phyloP scores from a whole-genome alignment of 2,888 invertebrate genomes.

The Pecten maximus region DNA sequence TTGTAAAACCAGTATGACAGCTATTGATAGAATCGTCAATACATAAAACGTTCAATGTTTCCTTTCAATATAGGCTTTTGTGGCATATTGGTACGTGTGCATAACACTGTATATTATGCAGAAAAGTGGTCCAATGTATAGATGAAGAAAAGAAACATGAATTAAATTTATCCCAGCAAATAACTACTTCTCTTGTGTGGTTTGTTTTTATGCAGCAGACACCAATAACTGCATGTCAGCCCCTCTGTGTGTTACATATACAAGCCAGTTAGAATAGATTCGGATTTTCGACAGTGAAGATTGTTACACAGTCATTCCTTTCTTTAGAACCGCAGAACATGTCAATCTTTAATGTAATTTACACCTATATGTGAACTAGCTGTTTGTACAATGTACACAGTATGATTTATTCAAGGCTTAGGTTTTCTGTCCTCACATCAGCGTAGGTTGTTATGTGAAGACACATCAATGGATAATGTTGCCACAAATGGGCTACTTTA shows the following conservation, averaged over 20 bases:
- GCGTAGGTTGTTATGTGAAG: too few species aligned
- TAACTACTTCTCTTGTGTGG: not conserved
- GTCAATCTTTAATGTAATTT: too few species aligned
- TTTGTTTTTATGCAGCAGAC: not conserved
- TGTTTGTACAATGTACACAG: too few species aligned
- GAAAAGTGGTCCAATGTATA: constrained; percentile 32
- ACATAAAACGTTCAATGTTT: not conserved
- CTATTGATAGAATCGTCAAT: not conserved
- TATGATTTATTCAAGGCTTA: too few species aligned
- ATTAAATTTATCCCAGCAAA: constrained; percentile 30
- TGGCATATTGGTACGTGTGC: constrained; percentile 11
- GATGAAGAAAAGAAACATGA: not conserved
- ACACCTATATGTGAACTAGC: too few species aligned
- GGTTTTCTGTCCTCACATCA: too few species aligned
- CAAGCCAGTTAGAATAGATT: not conserved
- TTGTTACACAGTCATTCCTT: not conserved
- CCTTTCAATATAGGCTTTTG: not conserved
- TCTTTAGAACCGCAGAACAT: too few species aligned
- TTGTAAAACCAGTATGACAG: constrained; percentile 22
- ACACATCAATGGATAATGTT: too few species aligned
- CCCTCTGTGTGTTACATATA: not conserved
- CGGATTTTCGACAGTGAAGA: not conserved
- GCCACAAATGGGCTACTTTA: too few species aligned
- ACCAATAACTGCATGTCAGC: not conserved
- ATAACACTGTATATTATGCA: constrained; percentile 10